Conservation (phyloP, 2,113 vertebrate species). For the Potamarius usumacintae region DNA sequence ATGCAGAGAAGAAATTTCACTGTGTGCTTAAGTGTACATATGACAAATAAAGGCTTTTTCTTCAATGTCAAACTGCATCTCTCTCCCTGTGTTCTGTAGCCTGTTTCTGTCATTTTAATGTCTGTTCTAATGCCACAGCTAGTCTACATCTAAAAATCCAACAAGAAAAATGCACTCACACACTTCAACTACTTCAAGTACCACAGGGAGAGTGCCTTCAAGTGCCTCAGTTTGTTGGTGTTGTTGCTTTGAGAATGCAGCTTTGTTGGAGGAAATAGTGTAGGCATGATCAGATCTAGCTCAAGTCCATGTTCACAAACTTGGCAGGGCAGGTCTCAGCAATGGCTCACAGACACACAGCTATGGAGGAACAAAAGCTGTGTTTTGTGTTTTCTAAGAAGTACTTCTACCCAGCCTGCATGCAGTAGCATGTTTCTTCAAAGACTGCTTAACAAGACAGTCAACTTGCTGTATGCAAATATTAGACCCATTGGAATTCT, state of each 20-base stretch:
- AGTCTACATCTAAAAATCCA: neutral
- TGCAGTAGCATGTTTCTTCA: neutral
- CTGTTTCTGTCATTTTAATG: constrained; percentile 19
- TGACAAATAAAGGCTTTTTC: neutral
- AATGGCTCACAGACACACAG: constrained; percentile 26
- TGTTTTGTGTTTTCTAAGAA: constrained; percentile 65
- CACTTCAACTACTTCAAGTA: neutral
- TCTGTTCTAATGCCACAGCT: neutral
- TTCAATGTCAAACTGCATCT: constrained; percentile 59
- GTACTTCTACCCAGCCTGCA: neutral
- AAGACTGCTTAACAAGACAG: neutral
- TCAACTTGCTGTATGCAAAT: neutral
- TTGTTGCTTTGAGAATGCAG: constrained; percentile 16
- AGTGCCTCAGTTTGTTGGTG: neutral
- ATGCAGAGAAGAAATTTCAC: no score
- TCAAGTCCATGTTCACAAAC: constrained; percentile 11
- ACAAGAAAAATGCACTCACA: neutral
- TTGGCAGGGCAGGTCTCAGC: neutral
- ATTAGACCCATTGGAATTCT: neutral
- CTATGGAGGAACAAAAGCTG: constrained; percentile 69
- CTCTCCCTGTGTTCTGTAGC: constrained; percentile 48
- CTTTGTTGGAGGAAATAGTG: neutral
- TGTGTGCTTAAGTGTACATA: no score
- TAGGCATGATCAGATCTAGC: constrained; percentile 6
- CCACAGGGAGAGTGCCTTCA: neutral